Conservation (phyloP, 37 sponge, comb jelly and placozoan genomes). For the Cladorhizidae sp. region DNA sequence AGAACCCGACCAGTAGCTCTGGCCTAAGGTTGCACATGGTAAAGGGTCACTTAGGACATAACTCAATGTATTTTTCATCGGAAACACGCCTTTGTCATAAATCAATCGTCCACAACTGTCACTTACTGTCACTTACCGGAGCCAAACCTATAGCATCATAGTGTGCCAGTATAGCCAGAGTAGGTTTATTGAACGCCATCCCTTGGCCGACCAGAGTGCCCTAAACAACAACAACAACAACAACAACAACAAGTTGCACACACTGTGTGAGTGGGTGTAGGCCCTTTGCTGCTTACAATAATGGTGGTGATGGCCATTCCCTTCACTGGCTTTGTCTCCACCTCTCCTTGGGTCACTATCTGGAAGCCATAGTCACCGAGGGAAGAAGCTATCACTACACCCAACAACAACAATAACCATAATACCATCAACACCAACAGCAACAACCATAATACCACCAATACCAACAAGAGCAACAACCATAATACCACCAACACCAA, state of each 20-base stretch:
- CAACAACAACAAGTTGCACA: neutral
- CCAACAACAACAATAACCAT: too few relatives aligned
- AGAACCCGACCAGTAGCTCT: too few relatives aligned
- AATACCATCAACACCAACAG: neutral
- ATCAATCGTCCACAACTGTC: neutral
- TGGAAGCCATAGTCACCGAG: slow-evolving; percentile 73
- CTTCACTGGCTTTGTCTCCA: slow-evolving; percentile 57
- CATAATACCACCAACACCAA: too few relatives aligned
- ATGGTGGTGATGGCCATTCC: slow-evolving; percentile 50
- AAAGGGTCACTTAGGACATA: too few relatives aligned
- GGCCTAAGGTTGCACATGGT: too few relatives aligned
- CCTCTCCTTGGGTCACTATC: slow-evolving; percentile 38
- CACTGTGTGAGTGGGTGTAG: neutral
- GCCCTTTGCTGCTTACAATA: neutral
- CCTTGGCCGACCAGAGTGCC: slow-evolving; percentile 82
- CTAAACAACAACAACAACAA: slow-evolving; percentile 27
- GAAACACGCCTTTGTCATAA: neutral
- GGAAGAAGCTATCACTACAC: slow-evolving; percentile 49
- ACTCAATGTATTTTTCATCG: too few relatives aligned
- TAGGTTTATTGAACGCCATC: slow-evolving; percentile 60
- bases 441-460: too few relatives aligned
- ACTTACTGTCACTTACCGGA: slow-evolving; percentile 60
- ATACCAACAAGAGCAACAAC: too few relatives aligned
- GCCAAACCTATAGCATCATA: slow-evolving; percentile 90
- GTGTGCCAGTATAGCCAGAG: slow-evolving; percentile 83